These are phyloP conservation scores for Neodontobutis hainanensis DNA, from an alignment of 2,113 vertebrate genomes.

Conservation along the genomic window DNA sequence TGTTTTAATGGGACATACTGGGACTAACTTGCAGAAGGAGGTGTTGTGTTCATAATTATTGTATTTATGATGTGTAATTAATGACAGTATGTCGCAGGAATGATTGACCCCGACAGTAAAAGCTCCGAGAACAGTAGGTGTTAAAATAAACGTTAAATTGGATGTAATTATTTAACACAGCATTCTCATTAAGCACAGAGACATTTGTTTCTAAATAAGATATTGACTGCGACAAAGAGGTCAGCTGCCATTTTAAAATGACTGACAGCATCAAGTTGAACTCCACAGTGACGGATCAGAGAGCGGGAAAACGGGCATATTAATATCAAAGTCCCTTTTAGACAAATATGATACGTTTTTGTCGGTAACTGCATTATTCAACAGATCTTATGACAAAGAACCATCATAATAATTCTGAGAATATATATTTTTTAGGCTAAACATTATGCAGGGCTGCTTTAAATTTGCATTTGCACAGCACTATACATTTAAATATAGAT, in stretches of 20 bases:
- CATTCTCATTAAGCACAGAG: constrained; percentile 2
- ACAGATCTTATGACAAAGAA: too few relatives aligned
- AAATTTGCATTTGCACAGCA: too few relatives aligned
- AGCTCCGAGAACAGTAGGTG: background rate
- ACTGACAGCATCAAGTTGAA: constrained; percentile 23
- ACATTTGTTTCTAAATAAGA: constrained; percentile 13
- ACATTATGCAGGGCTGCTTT: too few relatives aligned
- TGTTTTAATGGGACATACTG: too few relatives aligned
- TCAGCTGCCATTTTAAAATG: constrained; percentile 17
- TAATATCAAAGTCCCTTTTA: too few relatives aligned
- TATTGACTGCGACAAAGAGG: constrained; percentile 1
- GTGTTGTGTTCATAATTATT: too few relatives aligned
- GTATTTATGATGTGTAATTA: constrained; percentile 7
- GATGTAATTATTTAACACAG: constrained; percentile 16
- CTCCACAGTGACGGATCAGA: background rate
- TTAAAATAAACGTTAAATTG: constrained; percentile 18
- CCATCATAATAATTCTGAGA: too few relatives aligned
- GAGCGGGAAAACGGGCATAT: too few relatives aligned
- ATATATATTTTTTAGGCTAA: too few relatives aligned
- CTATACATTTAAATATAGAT: too few relatives aligned
- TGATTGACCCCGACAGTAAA: background rate
- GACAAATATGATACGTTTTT: too few relatives aligned
- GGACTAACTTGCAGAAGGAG: too few relatives aligned
- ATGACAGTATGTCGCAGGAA: background rate
- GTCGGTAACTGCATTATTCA: background rate